Evolutionary conservation across 2,888 invertebrate genomes (phyloP).

Genomic region (Sclerodermus sp.): DNA sequence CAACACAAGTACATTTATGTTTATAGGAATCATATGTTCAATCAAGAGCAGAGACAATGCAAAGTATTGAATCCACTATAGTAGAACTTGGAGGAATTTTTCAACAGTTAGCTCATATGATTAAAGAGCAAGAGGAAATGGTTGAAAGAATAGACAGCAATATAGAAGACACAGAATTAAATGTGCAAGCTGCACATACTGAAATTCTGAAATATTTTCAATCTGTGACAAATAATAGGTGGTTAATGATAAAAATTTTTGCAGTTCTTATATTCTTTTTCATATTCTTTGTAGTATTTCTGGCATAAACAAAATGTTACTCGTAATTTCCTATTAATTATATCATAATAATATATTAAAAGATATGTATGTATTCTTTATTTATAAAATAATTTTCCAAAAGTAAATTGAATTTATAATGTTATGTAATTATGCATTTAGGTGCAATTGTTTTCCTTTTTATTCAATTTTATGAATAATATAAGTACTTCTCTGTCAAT

Average conservation of each 20-base stretch:
- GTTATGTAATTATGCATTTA: conserved; percentile 16
- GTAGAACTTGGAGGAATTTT: conserved; percentile 99
- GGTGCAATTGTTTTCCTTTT: conserved; percentile 29
- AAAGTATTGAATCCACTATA: conserved; percentile 98
- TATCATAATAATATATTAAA: conserved; percentile 1
- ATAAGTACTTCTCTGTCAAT: conserved; percentile 25
- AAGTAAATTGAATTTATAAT: background rate
- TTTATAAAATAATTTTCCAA: conserved; percentile 17
- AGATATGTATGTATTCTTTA: too few species aligned
- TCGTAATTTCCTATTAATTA: conserved; percentile 1
- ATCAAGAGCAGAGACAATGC: conserved; percentile 96
- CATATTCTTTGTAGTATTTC: conserved; percentile 96
- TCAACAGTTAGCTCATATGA: conserved; percentile 94
- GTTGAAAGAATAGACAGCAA: conserved; percentile 95
- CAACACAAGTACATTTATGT: conserved; percentile 1
- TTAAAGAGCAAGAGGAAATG: conserved; percentile 98
- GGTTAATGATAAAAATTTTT: conserved; percentile 99
- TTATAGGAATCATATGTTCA: conserved; percentile 80
- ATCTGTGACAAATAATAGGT: conserved; percentile 93
- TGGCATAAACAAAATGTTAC: conserved; percentile 67
- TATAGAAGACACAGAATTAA: conserved; percentile 91
- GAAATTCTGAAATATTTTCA: conserved; percentile 98
- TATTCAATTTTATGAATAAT: conserved; percentile 29
- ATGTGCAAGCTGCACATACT: conserved; percentile 96
- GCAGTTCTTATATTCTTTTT: conserved; percentile 98